Evolutionary conservation across 30 jellyfish, hydroid and myxozoan species (phyloP), one percentile per base, ranked within the genome.

Genomic region (Aurelia aurita): DNA sequence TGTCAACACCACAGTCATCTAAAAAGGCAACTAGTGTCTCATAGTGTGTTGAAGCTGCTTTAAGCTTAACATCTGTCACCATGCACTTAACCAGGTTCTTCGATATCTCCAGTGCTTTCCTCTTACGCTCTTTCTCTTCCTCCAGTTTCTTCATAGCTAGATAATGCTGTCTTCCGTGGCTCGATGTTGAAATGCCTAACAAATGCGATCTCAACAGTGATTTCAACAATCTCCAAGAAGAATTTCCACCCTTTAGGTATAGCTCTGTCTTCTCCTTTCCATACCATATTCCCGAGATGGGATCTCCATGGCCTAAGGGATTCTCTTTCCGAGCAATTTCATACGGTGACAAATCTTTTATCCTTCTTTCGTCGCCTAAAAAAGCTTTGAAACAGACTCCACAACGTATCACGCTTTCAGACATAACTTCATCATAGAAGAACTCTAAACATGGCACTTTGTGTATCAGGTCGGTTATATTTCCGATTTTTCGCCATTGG

Each of bases 21-120:
- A 72, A 51, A 72, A 51, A 47, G n/a, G 85, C 49, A 22, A 72
- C 51, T 3, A 44, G 71, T 44, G 85, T 72, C 28, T 72, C 71
- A 72, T 72, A 49, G 49, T 72, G 47, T n/a, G 72, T 49, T 20
- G 71, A 46, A 47, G 69, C 85, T 49, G 72, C 71, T 72, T 72
- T 72, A 21, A 72, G 51, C 26, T 72, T 72, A 13, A 72, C 26
- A 20, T 72, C 85, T 49, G 47, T 44, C 2, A 72, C 49, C 85
- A 72, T 72, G 53, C 85, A 72, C 45, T 72, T 72, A 12, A 72
- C 85, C 20, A 72, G 53, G 11, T 69, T 72, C 53, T 72, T 72
- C 26, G 85, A 14, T 46, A 72, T 72, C 20, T 18, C 21, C 27
- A 72, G 31, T 3, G 85, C 85, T 43, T 45, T 72, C 85, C 85